Evolutionary conservation across 2,113 vertebrate genomes (phyloP).

Genomic region (Rhinopomastus cyanomelas): DNA sequence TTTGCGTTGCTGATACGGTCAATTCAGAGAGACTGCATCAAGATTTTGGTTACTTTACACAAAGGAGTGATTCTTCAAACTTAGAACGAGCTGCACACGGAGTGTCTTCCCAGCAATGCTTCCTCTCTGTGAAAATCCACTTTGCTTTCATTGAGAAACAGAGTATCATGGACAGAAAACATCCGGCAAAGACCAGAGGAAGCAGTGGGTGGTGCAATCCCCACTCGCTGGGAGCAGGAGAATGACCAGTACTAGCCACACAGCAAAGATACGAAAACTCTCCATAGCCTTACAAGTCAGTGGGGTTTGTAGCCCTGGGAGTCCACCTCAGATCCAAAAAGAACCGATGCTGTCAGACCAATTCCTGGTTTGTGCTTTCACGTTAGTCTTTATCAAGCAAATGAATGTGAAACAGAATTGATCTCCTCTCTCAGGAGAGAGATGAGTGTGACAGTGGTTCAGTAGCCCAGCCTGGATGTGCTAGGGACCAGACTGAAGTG

Average conservation of each 20-base stretch:
- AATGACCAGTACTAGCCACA: background rate
- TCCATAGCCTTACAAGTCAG: background rate
- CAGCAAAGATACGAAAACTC: background rate
- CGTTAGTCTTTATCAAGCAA: background rate
- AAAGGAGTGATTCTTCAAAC: background rate
- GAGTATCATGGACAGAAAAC: background rate
- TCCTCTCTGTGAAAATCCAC: background rate
- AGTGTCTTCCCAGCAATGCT: background rate
- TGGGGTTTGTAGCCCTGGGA: background rate
- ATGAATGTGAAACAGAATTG: background rate
- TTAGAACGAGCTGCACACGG: background rate
- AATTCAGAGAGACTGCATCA: background rate
- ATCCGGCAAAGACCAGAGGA: background rate
- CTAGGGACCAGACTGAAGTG: background rate
- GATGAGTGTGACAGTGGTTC: background rate
- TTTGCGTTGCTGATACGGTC: background rate
- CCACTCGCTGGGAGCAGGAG: background rate
- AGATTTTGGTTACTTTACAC: background rate
- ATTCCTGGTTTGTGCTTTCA: background rate
- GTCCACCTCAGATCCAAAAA: background rate
- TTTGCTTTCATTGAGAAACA: background rate
- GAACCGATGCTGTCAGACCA: background rate
- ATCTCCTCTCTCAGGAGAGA: background rate
- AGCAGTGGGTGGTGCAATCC: background rate
- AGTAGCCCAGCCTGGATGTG: too few species aligned